Evolutionary conservation across 1,140 invertebrate species (phyloP).

Genomic region (Ips nitidus): DNA sequence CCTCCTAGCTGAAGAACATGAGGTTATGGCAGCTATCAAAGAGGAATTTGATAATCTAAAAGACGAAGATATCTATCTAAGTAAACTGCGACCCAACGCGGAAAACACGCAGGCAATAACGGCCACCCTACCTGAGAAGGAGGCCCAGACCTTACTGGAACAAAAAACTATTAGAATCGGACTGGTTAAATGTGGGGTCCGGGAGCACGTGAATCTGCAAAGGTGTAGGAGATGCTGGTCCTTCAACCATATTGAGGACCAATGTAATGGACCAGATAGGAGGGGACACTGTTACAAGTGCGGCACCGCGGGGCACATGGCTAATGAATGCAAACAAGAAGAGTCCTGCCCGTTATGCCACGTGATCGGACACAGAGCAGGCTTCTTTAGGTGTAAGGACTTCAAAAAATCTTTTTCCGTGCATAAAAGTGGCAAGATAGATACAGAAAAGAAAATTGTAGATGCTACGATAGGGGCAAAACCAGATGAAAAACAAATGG

Average conservation of each 20-base stretch:
- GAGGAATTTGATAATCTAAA: background rate
- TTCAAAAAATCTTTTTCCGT: constrained; percentile 11
- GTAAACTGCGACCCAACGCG: constrained; percentile 8
- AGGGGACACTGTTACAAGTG: constrained; percentile 22
- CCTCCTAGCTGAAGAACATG: background rate
- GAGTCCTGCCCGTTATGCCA: constrained; percentile 18
- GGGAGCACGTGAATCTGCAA: constrained; percentile 1
- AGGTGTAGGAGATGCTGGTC: constrained; percentile 26
- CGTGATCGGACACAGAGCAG: constrained; percentile 6
- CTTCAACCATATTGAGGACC: background rate
- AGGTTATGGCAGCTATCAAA: constrained; percentile 7
- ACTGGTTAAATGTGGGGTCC: constrained; percentile 8
- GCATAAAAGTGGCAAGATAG: background rate
- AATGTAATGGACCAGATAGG: constrained; percentile 27
- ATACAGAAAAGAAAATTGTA: background rate
- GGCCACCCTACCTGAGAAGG: background rate
- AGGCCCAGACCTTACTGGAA: background rate
- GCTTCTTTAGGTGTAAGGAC: background rate
- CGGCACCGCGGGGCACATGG: constrained; percentile 18
- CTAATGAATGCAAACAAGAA: constrained; percentile 10
- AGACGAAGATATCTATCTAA: constrained; percentile 4
- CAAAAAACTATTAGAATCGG: constrained; percentile 13
- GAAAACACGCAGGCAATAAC: constrained; percentile 12
- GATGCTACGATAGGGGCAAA: background rate
- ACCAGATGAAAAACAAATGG: no score